A percentile compares a stretch with the other conserved stretches of the same genome.
Conservation (phyloP, 2,113 vertebrate species). For the Saccopteryx leptura region DNA sequence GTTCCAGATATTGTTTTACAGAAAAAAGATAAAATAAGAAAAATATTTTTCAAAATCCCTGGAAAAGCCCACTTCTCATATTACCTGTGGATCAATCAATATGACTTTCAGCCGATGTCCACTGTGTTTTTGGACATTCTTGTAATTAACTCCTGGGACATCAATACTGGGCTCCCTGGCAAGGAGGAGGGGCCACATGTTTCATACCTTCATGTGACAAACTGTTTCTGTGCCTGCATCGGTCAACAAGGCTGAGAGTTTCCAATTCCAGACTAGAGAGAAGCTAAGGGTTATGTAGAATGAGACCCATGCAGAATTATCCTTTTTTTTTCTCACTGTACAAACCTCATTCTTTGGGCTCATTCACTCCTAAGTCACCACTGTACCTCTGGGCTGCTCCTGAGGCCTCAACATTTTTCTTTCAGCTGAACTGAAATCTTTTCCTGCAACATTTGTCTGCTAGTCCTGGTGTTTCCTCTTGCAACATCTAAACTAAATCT, state of each 20-base stretch:
- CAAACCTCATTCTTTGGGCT: not conserved
- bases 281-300: not conserved
- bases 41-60: not conserved
- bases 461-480: not conserved
- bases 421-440: not conserved
- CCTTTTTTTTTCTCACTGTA: not conserved
- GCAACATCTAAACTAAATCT: not conserved
- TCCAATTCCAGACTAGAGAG: not conserved
- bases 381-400: not conserved
- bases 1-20: conserved; percentile 18
- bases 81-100: not conserved
- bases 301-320: not conserved
- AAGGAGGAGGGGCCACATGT: not conserved
- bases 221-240: not conserved
- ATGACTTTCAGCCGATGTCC: not conserved
- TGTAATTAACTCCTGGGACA: not conserved
- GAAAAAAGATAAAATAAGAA: conserved; percentile 56
- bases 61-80: conserved; percentile 51
- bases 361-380: not conserved
- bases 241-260: not conserved
- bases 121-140: not conserved
- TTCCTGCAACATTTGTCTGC: not conserved
- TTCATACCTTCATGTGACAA: not conserved
- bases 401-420: not conserved
- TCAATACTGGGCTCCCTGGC: not conserved